Conservation (phyloP, 1,140 invertebrate species). For the Bombus sylvicola region DNA sequence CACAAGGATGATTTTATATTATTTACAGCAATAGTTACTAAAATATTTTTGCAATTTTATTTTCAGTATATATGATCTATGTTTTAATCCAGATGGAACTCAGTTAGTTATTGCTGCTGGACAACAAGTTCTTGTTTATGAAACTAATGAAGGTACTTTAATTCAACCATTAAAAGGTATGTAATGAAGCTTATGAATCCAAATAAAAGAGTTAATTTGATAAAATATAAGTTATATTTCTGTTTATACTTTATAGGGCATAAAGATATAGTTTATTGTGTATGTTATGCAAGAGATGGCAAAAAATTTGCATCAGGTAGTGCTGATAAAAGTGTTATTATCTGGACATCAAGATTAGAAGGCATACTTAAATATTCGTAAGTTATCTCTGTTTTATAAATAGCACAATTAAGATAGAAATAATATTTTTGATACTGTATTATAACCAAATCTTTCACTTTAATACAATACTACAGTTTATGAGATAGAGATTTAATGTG, state of each 20-base stretch:
- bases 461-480: no score
- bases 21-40: not conserved
- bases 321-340: constrained; percentile 98
- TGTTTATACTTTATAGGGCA: constrained; percentile 85
- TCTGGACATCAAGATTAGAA: constrained; percentile 98
- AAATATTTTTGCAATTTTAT: constrained; percentile 50
- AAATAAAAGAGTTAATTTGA: constrained; percentile 7
- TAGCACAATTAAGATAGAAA: not conserved
- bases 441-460: not conserved
- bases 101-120: constrained; percentile 97
- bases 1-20: not conserved
- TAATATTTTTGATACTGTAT: not conserved
- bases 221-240: not conserved
- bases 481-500: not conserved
- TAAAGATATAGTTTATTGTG: constrained; percentile 96
- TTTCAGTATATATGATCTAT: constrained; percentile 96
- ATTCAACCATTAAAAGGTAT: constrained; percentile 95
- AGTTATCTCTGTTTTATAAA: constrained; percentile 77
- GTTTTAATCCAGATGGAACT: constrained; percentile 97
- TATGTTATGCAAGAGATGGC: constrained; percentile 96
- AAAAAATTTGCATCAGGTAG: constrained; percentile 98
- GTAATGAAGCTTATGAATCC: constrained; percentile 37
- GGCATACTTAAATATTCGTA: constrained; percentile 98
- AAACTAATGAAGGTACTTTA: constrained; percentile 94
- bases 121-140: constrained; percentile 96